Evolutionary conservation across 2,888 invertebrate genomes (phyloP), one percentile per base, ranked within the genome.

Genomic region (Cyrtodaria siliqua): DNA sequence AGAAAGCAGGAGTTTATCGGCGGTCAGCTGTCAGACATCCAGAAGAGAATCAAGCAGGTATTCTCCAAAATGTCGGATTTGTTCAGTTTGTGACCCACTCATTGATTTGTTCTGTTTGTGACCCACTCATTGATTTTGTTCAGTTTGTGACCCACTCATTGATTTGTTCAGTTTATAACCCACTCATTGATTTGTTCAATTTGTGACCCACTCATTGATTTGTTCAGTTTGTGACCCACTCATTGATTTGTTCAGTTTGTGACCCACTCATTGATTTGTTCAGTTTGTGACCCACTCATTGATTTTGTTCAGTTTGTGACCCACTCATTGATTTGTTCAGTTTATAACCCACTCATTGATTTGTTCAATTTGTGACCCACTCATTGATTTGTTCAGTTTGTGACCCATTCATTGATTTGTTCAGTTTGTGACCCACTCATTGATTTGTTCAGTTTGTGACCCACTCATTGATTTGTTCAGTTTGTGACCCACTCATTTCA

Each of bases 11-110:
- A 68, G 4, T 60, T 56, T 0, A 66, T 85, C 9, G 47, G 61
- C n/a, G 49, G 60, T 12, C 61, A 85, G 47, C 44, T 85, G 56
- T 33, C 44, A n/a, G 52, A 40, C 2, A 82, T 85, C 23, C 60
- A 76, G n/a, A 62, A 71, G 18, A 60, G 85, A 38, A 74, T 85
- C 1, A 67, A 77, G 50, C 60, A 63, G 73, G 84, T 70, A 56
- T 12, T 18, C 16, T 38, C n/a, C n/a, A n/a, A n/a, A n/a, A n/a
- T n/a, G n/a, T n/a, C n/a, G n/a, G n/a, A n/a, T n/a, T n/a, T n/a
- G n/a, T n/a, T n/a, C n/a, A n/a, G 40, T 38, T 16, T 12, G 40
- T 12, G 16, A 38, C 16, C 8, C 16, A 38, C 16, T 12, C 16
- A 38, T 38, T 12, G 16, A 38, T 12, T 16, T 38, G 40, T 16